A percentile compares a stretch with the other conserved stretches of the same genome.
phyloP scores from a whole-genome alignment of 2,797 vertebrate species.

The Acanthopagrus latus region DNA sequence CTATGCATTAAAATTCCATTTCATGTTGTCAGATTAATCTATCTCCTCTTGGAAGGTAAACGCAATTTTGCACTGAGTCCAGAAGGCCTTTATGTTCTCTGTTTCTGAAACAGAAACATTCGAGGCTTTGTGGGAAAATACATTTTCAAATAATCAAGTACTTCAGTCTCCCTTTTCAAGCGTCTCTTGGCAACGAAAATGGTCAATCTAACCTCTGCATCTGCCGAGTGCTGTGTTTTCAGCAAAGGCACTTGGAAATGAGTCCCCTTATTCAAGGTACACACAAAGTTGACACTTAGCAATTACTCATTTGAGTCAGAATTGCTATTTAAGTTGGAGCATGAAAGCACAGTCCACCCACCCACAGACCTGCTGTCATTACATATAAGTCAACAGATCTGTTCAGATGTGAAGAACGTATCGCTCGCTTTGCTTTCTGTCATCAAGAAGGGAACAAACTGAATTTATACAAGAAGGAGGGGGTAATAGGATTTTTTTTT shows the following conservation, averaged over 20 bases:
- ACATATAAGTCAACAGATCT: conserved; percentile 47
- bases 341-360: conserved; percentile 48
- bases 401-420: conserved; percentile 37
- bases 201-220: conserved; percentile 18
- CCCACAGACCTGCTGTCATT: conserved; percentile 73
- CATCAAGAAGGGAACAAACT: neutral
- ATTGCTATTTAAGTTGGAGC: conserved; percentile 63
- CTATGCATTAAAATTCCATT: conserved; percentile 42
- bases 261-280: conserved; percentile 19
- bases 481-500: conserved; percentile 35
- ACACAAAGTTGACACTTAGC: conserved; percentile 35
- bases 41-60: conserved; percentile 29
- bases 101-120: conserved; percentile 14
- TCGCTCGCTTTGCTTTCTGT: conserved; percentile 16
- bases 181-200: conserved; percentile 22
- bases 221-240: neutral
- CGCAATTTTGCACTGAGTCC: conserved; percentile 30
- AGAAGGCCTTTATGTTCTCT: conserved; percentile 23
- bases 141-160: conserved; percentile 14
- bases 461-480: conserved; percentile 4
- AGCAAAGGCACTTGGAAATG: neutral
- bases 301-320: conserved; percentile 57
- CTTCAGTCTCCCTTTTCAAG: conserved; percentile 16
- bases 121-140: conserved; percentile 12
- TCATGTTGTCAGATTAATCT: conserved; percentile 16